These are phyloP conservation scores for Pollenia amentaria DNA, from an alignment of 2,888 invertebrate species.

Conservation along the genomic window DNA sequence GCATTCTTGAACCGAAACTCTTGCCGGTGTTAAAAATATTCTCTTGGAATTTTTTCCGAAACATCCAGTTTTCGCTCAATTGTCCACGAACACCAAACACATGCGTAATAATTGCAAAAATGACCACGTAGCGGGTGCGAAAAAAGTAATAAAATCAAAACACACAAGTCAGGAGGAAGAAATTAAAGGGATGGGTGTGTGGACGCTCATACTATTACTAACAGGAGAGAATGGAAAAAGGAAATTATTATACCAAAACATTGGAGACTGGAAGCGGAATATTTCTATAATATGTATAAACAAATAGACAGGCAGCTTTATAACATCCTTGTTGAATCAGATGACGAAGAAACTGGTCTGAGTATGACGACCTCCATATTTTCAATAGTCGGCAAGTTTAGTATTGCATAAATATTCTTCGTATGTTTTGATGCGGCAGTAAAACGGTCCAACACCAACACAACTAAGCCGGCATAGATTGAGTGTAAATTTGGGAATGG, in stretches of 20 bases:
- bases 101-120: conserved; percentile 57
- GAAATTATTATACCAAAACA: conserved; percentile 72
- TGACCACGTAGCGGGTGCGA: conserved; percentile 58
- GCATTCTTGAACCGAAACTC: not conserved
- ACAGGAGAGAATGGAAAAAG: conserved; percentile 40
- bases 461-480: conserved; percentile 61
- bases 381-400: conserved; percentile 36
- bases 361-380: not conserved
- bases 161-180: conserved; percentile 6
- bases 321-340: conserved; percentile 28
- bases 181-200: conserved; percentile 35
- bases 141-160: conserved; percentile 18
- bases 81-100: conserved; percentile 41
- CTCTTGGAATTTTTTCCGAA: conserved; percentile 43
- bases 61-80: conserved; percentile 51
- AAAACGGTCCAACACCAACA: conserved; percentile 62
- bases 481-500: not conserved
- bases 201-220: not conserved
- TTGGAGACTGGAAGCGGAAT: conserved; percentile 69
- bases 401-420: conserved; percentile 48
- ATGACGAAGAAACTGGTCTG: not conserved
- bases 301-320: not conserved
- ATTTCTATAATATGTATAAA: not conserved
- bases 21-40: not conserved
- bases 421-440: conserved; percentile 52